phyloP scores from a whole-genome alignment of 2,113 vertebrate species.

The Myodes glareolus region DNA sequence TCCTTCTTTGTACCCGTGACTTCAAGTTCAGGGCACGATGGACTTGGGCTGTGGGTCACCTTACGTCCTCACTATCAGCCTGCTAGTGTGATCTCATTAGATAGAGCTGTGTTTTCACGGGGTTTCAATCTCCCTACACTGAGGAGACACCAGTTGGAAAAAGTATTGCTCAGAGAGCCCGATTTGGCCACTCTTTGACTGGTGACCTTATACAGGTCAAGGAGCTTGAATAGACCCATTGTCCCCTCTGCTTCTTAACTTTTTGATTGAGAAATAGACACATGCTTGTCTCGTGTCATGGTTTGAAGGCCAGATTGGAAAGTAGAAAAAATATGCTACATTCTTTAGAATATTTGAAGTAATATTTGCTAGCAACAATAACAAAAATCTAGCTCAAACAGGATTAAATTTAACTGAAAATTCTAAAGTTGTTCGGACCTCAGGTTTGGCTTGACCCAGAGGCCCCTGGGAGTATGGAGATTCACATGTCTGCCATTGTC shows the following conservation, averaged over 20 bases:
- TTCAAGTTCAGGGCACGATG: conserved; percentile 4
- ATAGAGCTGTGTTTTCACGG: not conserved
- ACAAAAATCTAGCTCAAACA: not conserved
- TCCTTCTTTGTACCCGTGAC: not conserved
- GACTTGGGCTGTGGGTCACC: not conserved
- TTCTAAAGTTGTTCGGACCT: not conserved
- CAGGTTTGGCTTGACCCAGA: not conserved
- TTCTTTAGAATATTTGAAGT: conserved; percentile 34
- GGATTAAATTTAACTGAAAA: conserved; percentile 2
- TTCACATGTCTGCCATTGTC: not conserved
- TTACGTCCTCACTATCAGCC: not conserved
- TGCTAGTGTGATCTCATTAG: not conserved
- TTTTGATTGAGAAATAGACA: not conserved
- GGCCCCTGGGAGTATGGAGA: not conserved
- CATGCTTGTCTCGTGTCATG: not conserved
- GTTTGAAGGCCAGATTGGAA: not conserved
- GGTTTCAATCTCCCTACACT: not conserved
- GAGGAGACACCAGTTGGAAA: not conserved
- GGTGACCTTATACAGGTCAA: not conserved
- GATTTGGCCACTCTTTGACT: not conserved
- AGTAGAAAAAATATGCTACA: not conserved
- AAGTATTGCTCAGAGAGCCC: not conserved
- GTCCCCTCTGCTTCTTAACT: not conserved
- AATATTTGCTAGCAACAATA: not conserved
- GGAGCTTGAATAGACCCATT: not conserved